These are phyloP conservation scores for Chrysemys picta DNA, from an alignment of 2,113 vertebrate species.

Conservation along the genomic window DNA sequence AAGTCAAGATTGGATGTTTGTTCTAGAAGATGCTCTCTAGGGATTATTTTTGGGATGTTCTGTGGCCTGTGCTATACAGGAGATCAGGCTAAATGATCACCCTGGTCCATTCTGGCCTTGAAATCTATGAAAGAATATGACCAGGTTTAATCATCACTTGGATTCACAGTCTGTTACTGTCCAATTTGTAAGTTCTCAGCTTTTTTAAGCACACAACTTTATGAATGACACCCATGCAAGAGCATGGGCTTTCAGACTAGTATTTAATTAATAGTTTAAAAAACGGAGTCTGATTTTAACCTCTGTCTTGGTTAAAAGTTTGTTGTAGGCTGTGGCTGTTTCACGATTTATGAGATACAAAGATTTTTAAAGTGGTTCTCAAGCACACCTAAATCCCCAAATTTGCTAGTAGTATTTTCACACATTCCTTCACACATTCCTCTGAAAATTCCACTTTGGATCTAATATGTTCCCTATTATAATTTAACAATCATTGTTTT, in stretches of 20 bases:
- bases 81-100: background rate
- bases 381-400: background rate
- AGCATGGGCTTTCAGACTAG: background rate
- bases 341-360: background rate
- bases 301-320: background rate
- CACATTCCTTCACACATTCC: background rate
- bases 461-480: background rate
- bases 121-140: background rate
- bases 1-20: background rate
- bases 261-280: background rate
- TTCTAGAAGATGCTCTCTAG: background rate
- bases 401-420: background rate
- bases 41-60: background rate
- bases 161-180: background rate
- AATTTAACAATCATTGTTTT: background rate
- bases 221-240: background rate
- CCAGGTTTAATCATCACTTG: background rate
- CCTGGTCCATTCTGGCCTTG: background rate
- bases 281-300: background rate
- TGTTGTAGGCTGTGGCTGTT: background rate
- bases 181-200: background rate
- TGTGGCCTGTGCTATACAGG: background rate
- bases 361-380: background rate
- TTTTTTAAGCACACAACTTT: background rate
- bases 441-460: background rate